Base-by-base conservation (phyloP, 1,140 invertebrate species). In the Drosophila elegans region DNA sequence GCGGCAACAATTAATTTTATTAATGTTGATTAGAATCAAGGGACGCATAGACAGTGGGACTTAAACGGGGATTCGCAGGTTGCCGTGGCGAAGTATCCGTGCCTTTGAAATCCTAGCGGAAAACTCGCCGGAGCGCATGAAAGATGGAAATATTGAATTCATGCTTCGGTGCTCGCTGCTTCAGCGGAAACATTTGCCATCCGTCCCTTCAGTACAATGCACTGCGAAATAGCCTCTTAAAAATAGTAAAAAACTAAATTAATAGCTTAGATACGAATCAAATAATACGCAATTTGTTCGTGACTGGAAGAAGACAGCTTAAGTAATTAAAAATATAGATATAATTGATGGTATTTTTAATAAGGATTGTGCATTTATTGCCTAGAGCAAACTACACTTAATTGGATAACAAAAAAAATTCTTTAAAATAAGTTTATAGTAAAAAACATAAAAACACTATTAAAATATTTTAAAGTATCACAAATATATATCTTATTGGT, bases 11-110 rank as follows among this genome's bases (percentile, higher is more conserved):
- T 88, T 88, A 88, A 88, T 88, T 88, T 88, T 89, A 88, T 88
- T 88, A 89, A 88, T 88, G 83, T 88, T 88, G 83, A 88, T 88
- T 88, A 79, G 83, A 88, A 88, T 88, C 83, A 88, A 80, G 75
- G 66, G 66, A 53, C 13, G 57, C 69, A 63, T 60, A 53, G 57
- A 60, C 64, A 64, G 62, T 29, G 7, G 56, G 41, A 56, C 45
- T 29, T 51, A 29, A 34, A 44, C 21, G 12, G 16, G 21, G 64
- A 44, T 52, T 72, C 54, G 62, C 25, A 3, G 45, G 73, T 61
- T 77, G 76, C 46, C 77, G 80, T 80, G 80, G 68, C 60, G 73
- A 74, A 72, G 61, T 45, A 39, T 66, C 21, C 34, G 42, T 41
- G 57, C 45, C 64, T 48, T 46, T 54, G 56, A 61, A 62, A 56